Evolutionary conservation across 2,797 vertebrate species (phyloP), one percentile per base, ranked within the genome.

Genomic region (Eidolon dupreanum): DNA sequence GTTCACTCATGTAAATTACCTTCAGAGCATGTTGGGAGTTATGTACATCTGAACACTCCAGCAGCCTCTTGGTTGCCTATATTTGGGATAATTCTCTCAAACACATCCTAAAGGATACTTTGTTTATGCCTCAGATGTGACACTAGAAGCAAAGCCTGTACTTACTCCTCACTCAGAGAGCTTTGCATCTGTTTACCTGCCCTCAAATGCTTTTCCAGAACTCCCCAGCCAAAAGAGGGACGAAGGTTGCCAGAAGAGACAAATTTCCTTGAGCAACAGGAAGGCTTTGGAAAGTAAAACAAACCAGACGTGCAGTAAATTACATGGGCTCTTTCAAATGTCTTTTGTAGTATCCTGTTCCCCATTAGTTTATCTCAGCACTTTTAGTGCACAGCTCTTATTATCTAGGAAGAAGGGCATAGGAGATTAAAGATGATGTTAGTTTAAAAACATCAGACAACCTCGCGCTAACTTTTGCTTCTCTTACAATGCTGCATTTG

Each of bases 281-380:
- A 98, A 98, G 97, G 97, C 97, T 98, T 97, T 96, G 97, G 88
- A 97, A 98, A 98, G 98, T 98, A 98, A 98, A 98, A 98, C 97
- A 98, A 98, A 98, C 97, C 98, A 98, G 98, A 98, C 98, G 55
- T 73, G 92, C 97, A 98, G 98, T 98, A 98, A 98, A 98, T 98
- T 98, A 98, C 97, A 97, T 81, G 90, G 97, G 95, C 96, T 97
- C 87, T 98, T 98, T 98, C 98, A 97, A 98, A 98, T 96, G 98
- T 97, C 97, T 97, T 97, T 95, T 97, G 97, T 15, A 8, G 98
- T 97, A 97, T 98, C 98, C 97, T 98, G 97, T 98, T 98, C 96
- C 97, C 98, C 97, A 95, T 98, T 98, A 97, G 98, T 98, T 99
- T 98, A 98, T 98, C 98, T 99, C 98, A 98, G 98, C 98, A 97